A percentile compares a stretch with the other conserved stretches of the same genome.
Evolutionary conservation across 2,888 invertebrate genomes (phyloP).

Genomic region (Rutpela maculata): DNA sequence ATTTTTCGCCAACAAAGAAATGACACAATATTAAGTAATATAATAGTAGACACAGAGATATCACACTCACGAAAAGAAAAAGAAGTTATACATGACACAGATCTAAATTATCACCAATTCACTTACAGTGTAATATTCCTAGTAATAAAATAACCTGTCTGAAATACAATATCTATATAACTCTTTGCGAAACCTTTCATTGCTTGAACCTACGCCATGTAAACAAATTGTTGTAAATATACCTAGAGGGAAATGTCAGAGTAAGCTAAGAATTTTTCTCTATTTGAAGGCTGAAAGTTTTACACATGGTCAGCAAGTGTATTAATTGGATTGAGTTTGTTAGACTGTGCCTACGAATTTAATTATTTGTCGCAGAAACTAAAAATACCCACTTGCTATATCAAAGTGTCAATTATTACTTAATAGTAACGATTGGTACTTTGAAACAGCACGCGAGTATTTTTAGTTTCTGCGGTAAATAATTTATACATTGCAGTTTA

Average conservation of each 20-base stretch:
- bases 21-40: constrained; percentile 2
- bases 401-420: no score
- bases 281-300: constrained; percentile 19
- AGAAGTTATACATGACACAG: constrained; percentile 35
- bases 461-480: no score
- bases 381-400: no score
- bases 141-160: constrained; percentile 34
- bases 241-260: constrained; percentile 36
- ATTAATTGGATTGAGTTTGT: background rate
- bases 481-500: no score
- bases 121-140: constrained; percentile 10
- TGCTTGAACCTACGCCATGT: constrained; percentile 17
- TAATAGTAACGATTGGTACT: no score
- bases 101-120: constrained; percentile 32
- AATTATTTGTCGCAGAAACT: background rate
- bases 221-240: constrained; percentile 29
- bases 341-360: background rate
- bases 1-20: constrained; percentile 4
- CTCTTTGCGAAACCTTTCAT: constrained; percentile 36
- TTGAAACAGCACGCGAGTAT: no score
- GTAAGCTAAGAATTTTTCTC: constrained; percentile 20
- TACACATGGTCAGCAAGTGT: constrained; percentile 4
- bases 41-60: constrained; percentile 6
- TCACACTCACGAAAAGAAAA: constrained; percentile 17
- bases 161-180: constrained; percentile 37